Percentiles rank a stretch among this genome's conserved stretches.
Evolutionary conservation across 2,113 vertebrate genomes (phyloP).

Genomic region (Enhydra lutris): DNA sequence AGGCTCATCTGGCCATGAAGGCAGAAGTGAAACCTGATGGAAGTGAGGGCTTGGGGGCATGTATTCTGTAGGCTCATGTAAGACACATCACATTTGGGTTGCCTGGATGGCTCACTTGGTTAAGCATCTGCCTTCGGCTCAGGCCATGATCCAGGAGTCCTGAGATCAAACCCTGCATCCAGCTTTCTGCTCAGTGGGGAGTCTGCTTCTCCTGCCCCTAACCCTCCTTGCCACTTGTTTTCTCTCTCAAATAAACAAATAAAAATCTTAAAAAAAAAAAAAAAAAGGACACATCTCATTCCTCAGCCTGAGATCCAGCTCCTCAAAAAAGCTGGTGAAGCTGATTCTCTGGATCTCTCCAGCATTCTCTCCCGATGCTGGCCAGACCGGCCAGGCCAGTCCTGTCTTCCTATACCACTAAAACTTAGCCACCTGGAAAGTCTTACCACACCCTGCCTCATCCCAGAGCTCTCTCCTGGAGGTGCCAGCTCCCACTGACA

Average conservation of each 20-base stretch:
- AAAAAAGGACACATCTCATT: not conserved
- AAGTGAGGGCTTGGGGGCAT: not conserved
- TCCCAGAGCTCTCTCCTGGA: not conserved
- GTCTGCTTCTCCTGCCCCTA: too few species aligned
- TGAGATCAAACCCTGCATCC: too few species aligned
- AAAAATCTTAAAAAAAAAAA: too few species aligned
- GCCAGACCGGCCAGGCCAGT: conserved; percentile 37
- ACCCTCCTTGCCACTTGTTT: too few species aligned
- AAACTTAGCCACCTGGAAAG: not conserved
- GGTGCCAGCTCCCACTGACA: not conserved
- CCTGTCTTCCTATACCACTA: not conserved
- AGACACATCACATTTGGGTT: not conserved
- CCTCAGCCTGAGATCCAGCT: not conserved
- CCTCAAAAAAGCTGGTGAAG: not conserved
- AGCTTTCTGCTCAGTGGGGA: too few species aligned
- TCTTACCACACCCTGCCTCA: not conserved
- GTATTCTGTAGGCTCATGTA: not conserved
- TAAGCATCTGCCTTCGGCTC: too few species aligned
- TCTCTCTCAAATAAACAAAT: too few species aligned
- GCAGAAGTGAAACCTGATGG: not conserved
- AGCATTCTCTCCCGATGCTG: not conserved
- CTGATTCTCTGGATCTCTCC: not conserved
- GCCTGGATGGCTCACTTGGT: too few species aligned
- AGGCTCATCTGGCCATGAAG: not conserved
- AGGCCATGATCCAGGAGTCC: too few species aligned